Base-by-base conservation (phyloP, 2,888 invertebrate genomes). In the Acleris laterana region DNA sequence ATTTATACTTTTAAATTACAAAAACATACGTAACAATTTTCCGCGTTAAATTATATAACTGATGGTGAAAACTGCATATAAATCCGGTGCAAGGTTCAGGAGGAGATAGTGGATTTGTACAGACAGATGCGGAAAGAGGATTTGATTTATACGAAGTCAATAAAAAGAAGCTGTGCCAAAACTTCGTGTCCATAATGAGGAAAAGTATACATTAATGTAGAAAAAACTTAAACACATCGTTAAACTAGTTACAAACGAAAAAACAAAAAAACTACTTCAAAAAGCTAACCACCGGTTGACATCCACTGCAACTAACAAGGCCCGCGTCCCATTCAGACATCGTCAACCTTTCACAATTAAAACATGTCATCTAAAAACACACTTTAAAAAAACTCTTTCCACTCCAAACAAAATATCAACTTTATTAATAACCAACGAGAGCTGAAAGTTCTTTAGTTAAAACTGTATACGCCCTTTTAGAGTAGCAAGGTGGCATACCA, bases 291-390 rank as follows among this genome's bases (percentile, higher is more conserved):
- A 4, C 6, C 3, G 49, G 59, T 59, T 42, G 28, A 38, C 63
- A 46, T 55, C 42, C 64, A 20, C 64, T 59, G 64, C 52, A 44
- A 25, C 64, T 65, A 65, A 65, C 65, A 65, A 65, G 65, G 60
- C 60, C 25, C 52, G 25, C 19, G 28, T 32, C 48, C 59, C 53
- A 63, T 65, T 55, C 64, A 65, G 55, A 51, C 65, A 61, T 65
- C 65, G 60, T 65, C 65, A 65, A 65, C 65, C 65, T 61, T 65
- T 65, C 65, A 65, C 65, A 65, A 65, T 65, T 65, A 65, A 65
- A 65, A 65, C 65, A 61, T 65, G 65, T 61, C 65, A 60, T 49
- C 60, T 65, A 65, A 65, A 65, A 61, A 61, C 49, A 59, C 42
- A 28, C 64, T 65, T 60, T n/a, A 44, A 64, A 65, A 53, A 59